Evolutionary conservation across 2,113 vertebrate species (phyloP).

Genomic region (Apus apus): DNA sequence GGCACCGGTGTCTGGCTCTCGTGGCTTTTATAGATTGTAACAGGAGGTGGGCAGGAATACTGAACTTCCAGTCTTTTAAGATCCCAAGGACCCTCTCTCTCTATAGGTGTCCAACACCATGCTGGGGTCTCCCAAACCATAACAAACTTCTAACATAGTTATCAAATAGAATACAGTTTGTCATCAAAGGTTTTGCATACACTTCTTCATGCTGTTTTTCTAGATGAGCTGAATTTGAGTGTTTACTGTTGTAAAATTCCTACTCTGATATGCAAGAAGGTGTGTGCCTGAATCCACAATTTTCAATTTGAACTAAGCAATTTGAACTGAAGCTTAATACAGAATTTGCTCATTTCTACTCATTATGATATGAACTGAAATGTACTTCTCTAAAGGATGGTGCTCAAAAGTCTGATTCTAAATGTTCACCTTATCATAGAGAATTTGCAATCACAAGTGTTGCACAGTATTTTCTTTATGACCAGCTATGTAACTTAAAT

Average conservation of each 20-base stretch:
- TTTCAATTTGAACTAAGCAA: background rate
- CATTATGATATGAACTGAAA: background rate
- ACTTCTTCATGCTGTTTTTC: background rate
- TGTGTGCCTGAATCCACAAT: background rate
- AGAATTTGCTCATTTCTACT: background rate
- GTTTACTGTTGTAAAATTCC: background rate
- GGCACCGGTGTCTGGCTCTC: no score
- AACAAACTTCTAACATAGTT: background rate
- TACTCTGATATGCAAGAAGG: background rate
- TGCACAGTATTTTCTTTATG: slow-evolving; percentile 9
- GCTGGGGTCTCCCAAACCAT: no score
- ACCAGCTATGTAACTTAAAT: slow-evolving; percentile 46
- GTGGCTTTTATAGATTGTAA: no score
- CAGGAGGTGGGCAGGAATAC: no score
- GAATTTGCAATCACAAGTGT: background rate
- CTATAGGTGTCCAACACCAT: no score
- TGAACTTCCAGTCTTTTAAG: no score
- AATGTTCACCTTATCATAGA: background rate
- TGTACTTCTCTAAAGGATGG: background rate
- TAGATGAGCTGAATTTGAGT: background rate
- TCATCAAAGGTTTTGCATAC: background rate
- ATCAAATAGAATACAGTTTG: background rate
- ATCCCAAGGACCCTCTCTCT: no score
- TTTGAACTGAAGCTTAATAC: background rate
- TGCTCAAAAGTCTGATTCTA: slow-evolving; percentile 2